Conservation (phyloP, 2,113 vertebrate species). For the Ailurus styani region DNA sequence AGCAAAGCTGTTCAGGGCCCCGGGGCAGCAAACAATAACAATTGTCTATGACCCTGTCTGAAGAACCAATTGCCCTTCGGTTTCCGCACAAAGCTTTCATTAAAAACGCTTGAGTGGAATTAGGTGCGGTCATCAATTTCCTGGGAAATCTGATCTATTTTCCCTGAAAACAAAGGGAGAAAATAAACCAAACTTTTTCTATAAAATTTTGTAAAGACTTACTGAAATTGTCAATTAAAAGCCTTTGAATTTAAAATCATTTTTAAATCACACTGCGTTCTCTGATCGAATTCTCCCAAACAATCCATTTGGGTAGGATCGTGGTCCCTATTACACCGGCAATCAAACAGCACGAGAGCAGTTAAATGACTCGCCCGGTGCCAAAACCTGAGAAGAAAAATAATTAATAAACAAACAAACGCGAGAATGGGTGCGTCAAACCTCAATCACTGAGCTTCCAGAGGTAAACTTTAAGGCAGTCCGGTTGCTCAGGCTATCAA, state of each 20-base stretch:
- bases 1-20: background rate
- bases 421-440: background rate
- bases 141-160: background rate
- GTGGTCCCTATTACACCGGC: background rate
- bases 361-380: background rate
- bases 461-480: background rate
- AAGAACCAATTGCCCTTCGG: slow-evolving; percentile 41
- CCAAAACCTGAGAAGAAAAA: background rate
- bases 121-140: background rate
- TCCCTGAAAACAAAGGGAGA: background rate
- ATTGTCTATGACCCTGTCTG: background rate
- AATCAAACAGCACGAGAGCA: background rate
- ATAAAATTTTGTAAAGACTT: slow-evolving; percentile 14
- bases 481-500: background rate
- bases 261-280: background rate
- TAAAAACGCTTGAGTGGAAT: slow-evolving; percentile 71
- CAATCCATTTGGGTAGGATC: background rate
- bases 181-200: background rate
- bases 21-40: background rate
- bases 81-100: slow-evolving; percentile 56
- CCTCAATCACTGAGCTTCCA: background rate
- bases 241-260: background rate
- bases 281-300: background rate
- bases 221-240: background rate
- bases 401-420: no score